phyloP scores from a whole-genome alignment of 2,888 invertebrate genomes.

The Leptinotarsa juncta region DNA sequence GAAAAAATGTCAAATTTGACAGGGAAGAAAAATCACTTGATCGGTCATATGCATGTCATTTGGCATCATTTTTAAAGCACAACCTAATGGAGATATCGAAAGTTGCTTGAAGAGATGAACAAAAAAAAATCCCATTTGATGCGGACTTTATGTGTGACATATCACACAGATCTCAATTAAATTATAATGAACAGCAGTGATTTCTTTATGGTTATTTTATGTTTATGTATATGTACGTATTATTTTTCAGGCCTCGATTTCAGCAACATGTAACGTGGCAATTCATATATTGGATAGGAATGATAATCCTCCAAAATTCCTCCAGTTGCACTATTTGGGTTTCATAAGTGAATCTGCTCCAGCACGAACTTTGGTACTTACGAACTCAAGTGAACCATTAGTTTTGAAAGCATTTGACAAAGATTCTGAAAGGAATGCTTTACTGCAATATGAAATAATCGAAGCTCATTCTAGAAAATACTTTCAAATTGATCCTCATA shows the following conservation, averaged over 20 bases:
- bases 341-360: slow-evolving; percentile 80
- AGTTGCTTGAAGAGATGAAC: no score
- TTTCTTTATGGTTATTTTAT: no score
- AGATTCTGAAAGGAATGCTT: slow-evolving; percentile 88
- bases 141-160: no score
- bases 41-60: no score
- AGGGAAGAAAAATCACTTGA: no score
- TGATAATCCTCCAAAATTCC: slow-evolving; percentile 83
- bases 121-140: no score
- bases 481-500: slow-evolving; percentile 86
- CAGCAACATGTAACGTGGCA: slow-evolving; percentile 77
- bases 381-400: slow-evolving; percentile 78
- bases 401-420: slow-evolving; percentile 86
- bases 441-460: slow-evolving; percentile 86
- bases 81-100: no score
- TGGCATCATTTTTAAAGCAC: no score
- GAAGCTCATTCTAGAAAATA: slow-evolving; percentile 82
- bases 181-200: no score
- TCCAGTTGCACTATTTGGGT: slow-evolving; percentile 76
- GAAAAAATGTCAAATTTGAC: no score
- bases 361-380: slow-evolving; percentile 79
- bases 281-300: slow-evolving; percentile 91
- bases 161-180: no score
- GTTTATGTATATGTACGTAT: not conserved
- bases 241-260: slow-evolving; percentile 71